phyloP scores from a whole-genome alignment of 2,113 vertebrate species.

The Elephantulus edwardii region DNA sequence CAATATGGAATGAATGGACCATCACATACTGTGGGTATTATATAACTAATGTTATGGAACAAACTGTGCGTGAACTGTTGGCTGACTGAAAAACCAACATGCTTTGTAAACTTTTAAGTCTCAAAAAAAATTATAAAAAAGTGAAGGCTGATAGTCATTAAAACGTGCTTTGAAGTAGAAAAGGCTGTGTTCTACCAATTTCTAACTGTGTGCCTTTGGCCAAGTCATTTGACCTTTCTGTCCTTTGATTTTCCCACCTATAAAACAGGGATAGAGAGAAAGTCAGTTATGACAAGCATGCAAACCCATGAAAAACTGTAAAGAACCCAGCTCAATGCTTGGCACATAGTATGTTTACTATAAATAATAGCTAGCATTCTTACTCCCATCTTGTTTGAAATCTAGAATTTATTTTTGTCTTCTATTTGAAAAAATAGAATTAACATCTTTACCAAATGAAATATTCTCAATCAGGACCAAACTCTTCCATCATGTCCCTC shows the following conservation, averaged over 20 bases:
- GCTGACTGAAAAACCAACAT: no score
- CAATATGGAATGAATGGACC: no score
- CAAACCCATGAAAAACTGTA: background rate
- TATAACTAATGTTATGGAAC: no score
- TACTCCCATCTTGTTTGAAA: slow-evolving; percentile 13
- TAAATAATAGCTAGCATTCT: slow-evolving; percentile 3
- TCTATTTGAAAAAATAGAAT: slow-evolving; percentile 10
- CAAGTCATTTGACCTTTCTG: background rate
- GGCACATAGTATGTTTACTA: background rate
- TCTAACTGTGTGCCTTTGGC: background rate
- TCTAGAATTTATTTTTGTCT: slow-evolving; percentile 22
- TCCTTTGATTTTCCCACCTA: background rate
- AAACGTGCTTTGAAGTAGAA: background rate
- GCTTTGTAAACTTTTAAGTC: no score
- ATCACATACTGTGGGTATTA: no score
- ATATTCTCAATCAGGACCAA: background rate
- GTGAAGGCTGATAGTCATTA: background rate
- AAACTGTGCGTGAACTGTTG: no score
- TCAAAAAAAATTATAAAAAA: no score
- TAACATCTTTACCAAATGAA: slow-evolving; percentile 1
- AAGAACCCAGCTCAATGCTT: background rate
- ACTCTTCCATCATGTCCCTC: background rate
- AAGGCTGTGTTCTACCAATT: background rate
- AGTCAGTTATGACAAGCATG: background rate
- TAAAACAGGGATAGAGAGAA: background rate